These are phyloP conservation scores for Lethenteron reissneri DNA, from an alignment of 2,113 vertebrate species.

Conservation along the genomic window DNA sequence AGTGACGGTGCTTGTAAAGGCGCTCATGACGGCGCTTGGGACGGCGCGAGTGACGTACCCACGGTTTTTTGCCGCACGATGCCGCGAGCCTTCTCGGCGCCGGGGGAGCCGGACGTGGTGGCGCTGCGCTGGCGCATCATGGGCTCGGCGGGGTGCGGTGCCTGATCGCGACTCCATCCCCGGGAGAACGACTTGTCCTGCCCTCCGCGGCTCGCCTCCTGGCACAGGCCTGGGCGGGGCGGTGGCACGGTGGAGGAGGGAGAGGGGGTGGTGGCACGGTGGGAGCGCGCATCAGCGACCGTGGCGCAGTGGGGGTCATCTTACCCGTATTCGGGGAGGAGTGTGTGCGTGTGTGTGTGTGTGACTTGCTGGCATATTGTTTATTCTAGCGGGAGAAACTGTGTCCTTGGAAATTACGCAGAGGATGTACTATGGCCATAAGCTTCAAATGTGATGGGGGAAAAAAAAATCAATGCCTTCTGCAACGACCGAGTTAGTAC, in stretches of 20 bases:
- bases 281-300: no score
- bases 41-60: constrained; percentile 25
- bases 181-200: constrained; percentile 59
- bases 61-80: constrained; percentile 71
- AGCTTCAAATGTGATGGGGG: no score
- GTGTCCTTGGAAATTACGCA: no score
- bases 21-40: neutral
- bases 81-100: constrained; percentile 78
- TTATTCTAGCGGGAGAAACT: no score
- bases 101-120: constrained; percentile 76
- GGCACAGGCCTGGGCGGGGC: neutral
- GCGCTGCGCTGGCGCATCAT: constrained; percentile 95
- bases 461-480: no score
- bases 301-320: no score
- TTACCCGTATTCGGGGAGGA: no score
- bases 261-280: no score
- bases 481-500: no score
- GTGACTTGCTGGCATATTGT: no score
- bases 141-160: constrained; percentile 33
- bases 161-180: constrained; percentile 11
- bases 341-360: no score
- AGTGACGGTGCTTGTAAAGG: neutral
- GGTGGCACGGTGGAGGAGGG: neutral
- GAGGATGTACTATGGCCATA: no score
- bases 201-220: constrained; percentile 36